Base-by-base conservation (phyloP, 2,113 vertebrate genomes). In the Halichoeres trimaculatus region DNA sequence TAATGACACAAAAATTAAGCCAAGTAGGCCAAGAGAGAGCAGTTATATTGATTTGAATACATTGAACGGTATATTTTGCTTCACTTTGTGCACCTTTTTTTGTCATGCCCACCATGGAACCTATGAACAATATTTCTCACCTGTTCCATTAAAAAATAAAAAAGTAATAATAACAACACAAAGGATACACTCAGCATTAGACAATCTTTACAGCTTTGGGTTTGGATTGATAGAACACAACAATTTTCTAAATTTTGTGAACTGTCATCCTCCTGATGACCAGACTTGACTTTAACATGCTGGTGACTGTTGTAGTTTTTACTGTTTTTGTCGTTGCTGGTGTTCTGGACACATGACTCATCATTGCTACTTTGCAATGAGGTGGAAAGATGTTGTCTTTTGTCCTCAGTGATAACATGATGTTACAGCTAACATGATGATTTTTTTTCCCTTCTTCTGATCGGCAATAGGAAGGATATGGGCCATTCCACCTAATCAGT, bases 351-450 rank as follows among this genome's bases (percentile, higher is more conserved):
- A 61, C 57, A 61, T 70, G 77, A 77, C 69, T 69, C 47, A 67
- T 71, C 47, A 77, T 76, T 85, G 85, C 84, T 93, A 82, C 87
- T 90, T 77, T 76, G 47, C 78, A 45, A 70, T 66, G 40, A 19
- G 1, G 36, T 43, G 59, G 65, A 17, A 17, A 8, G 17, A 62
- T 16, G 43, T 76, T 63, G 6, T 83, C 43, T 86, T 81, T 73
- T 83, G 81, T 78, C 64, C 70, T 80, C 84, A 76, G 80, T 85
- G 63, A 86, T 90, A 86, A 30, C 30, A 30, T 30, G 30, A 6
- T 30, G 30, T 30, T 30, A 30, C 3, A 22, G 68, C 51, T 51
- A 74, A 80, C 30, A 56, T 45, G 43, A 45, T 16, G 14, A 17
- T 45, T 6, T 45, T 13, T 19, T 45, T 30, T 30, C 30, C 6